Conservation (phyloP, 2,797 vertebrate genomes). For the Propithecus perrieri region DNA sequence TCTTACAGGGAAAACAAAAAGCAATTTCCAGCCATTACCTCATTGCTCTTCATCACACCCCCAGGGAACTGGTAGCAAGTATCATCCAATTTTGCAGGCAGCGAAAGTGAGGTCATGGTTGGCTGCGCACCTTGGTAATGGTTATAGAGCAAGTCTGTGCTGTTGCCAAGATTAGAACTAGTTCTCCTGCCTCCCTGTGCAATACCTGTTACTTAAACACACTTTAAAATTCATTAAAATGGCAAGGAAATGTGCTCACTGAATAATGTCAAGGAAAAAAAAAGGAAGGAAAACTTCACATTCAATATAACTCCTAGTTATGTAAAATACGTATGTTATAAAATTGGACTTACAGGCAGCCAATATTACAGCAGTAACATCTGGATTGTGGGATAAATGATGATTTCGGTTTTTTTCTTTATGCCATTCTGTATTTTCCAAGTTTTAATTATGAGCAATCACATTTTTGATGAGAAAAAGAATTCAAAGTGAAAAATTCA, state of each 20-base stretch:
- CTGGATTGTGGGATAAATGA: neutral
- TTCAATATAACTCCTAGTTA: neutral
- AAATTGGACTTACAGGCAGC: neutral
- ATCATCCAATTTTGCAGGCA: constrained; percentile 44
- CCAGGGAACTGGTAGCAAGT: neutral
- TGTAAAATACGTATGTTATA: constrained; percentile 1
- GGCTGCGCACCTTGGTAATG: neutral
- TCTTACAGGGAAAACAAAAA: neutral
- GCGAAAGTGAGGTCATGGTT: neutral
- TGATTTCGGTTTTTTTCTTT: neutral
- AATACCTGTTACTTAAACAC: neutral
- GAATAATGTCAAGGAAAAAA: neutral
- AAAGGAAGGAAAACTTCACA: neutral
- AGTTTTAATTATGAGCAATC: constrained; percentile 32
- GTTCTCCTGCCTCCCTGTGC: neutral
- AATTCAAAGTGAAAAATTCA: constrained; percentile 55
- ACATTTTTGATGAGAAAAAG: constrained; percentile 43
- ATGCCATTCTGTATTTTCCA: neutral
- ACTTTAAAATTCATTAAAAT: constrained; percentile 19
- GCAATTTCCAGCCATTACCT: constrained; percentile 21
- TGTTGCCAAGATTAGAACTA: neutral
- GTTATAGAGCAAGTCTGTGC: neutral
- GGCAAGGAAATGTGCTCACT: neutral
- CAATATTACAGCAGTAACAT: neutral
- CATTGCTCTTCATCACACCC: neutral